Evolutionary conservation across 92 coral and sea anemone species (phyloP).

Genomic region (Siderastrea radians): DNA sequence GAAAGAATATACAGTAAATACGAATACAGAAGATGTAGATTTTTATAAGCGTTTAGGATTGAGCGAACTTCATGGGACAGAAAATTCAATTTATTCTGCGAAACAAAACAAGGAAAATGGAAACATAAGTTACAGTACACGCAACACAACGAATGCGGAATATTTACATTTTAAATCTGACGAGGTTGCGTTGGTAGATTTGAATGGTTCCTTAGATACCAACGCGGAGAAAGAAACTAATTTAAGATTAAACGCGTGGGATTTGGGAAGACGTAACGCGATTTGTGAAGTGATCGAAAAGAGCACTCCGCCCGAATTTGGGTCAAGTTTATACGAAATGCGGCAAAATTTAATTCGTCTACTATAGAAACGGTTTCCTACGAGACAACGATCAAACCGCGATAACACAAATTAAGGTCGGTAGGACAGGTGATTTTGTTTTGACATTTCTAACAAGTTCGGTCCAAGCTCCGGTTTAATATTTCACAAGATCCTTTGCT

Average conservation of each 20-base stretch:
- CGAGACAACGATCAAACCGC: not conserved
- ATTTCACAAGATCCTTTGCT: not conserved
- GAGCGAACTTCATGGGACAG: not conserved
- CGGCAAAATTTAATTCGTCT: conserved; percentile 19
- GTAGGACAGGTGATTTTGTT: not conserved
- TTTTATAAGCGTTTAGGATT: not conserved
- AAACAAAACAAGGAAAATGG: not conserved
- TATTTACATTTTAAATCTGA: not conserved
- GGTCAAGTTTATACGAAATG: conserved; percentile 50
- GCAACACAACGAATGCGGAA: not conserved
- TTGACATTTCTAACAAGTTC: not conserved
- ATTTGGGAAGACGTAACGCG: conserved; percentile 35
- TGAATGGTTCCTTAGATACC: not conserved
- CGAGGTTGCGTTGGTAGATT: not conserved
- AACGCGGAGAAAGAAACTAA: not conserved
- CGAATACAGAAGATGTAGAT: not conserved
- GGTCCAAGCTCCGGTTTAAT: not conserved
- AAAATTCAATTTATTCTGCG: not conserved
- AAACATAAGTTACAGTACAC: not conserved
- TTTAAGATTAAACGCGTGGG: not conserved
- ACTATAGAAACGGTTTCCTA: not conserved
- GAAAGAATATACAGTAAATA: not conserved
- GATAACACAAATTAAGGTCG: not conserved
- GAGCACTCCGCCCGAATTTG: conserved; percentile 21
- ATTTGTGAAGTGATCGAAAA: conserved; percentile 52